Evolutionary conservation across 1,140 invertebrate genomes (phyloP), one percentile per base, ranked within the genome.

Genomic region (Drosophila bocki): DNA sequence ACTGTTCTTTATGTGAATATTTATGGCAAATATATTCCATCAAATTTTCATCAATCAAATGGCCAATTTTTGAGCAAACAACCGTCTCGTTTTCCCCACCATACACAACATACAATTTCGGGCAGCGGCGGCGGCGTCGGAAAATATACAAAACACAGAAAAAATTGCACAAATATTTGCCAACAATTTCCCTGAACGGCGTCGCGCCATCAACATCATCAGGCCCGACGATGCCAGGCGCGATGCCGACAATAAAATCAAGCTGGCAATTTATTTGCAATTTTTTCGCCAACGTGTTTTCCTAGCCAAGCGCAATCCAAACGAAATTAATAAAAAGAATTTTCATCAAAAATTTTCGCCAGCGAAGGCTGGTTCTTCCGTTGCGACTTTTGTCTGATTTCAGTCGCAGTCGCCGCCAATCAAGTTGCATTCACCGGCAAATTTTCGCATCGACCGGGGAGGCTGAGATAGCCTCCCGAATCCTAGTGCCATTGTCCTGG

Each of bases 21-120:
- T 72, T 60, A 72, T 72, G 45, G 65, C 45, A 72, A 71, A 71
- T 72, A 72, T 72, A 72, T 72, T 72, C 56, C 70, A 72, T 72
- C 70, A 72, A 72, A 72, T 72, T 72, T 72, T 72, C 70, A 72
- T 72, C 70, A 72, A 72, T 72, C 70, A 72, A 72, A 72, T 72
- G 70, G 70, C 70, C 70, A 74, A 74, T 74, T 72, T 72, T 72
- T 72, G 69, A 42, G 37, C 67, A 70, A 70, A 70, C 69, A 70
- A 71, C 51, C 22, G 42, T 48, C 19, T 33, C 65, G 67, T 44
- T 44, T 53, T 32, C 11, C 50, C 32, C 33, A 17, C 32, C 33
- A 22, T 37, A 39, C 42, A 56, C 17, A 35, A 29, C 26, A 29
- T 29, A 29, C 26, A 29, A 29, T 29, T 29, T 29, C 26, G 26